These are phyloP conservation scores for Sinopyrophorus schimmeli DNA, from an alignment of 2,888 invertebrate species.

Conservation along the genomic window DNA sequence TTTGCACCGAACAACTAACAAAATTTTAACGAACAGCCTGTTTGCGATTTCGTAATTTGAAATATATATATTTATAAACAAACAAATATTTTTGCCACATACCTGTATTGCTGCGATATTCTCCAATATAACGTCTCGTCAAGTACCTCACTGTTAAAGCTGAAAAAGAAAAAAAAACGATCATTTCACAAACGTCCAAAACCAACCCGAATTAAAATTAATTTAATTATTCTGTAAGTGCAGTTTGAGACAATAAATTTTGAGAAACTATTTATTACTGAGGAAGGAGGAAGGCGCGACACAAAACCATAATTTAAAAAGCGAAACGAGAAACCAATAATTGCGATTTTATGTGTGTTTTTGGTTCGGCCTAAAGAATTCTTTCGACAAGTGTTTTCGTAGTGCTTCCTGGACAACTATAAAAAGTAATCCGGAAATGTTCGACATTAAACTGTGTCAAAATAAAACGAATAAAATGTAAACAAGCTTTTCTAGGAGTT, in stretches of 20 bases:
- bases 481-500: too few relatives aligned
- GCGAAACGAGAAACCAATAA: too few relatives aligned
- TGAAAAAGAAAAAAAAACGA: constrained; percentile 56
- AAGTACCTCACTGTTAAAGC: constrained; percentile 78
- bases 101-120: constrained; percentile 82
- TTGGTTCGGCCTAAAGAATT: constrained; percentile 9
- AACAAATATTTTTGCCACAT: constrained; percentile 43
- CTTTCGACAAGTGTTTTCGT: constrained; percentile 12
- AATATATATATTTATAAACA: neutral
- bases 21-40: too few relatives aligned
- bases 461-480: constrained; percentile 19
- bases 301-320: too few relatives aligned
- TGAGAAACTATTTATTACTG: too few relatives aligned
- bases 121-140: constrained; percentile 77
- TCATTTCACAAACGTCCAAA: neutral
- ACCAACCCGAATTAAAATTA: constrained; percentile 6
- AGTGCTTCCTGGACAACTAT: constrained; percentile 24
- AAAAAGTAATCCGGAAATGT: constrained; percentile 28
- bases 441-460: constrained; percentile 20
- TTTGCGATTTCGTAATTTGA: constrained; percentile 8
- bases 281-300: too few relatives aligned
- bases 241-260: constrained; percentile 9
- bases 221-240: too few relatives aligned
- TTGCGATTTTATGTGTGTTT: constrained; percentile 13
- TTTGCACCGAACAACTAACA: constrained; percentile 14